Base-by-base conservation (phyloP, 2,888 invertebrate genomes). In the Oxycera nigricornis region DNA sequence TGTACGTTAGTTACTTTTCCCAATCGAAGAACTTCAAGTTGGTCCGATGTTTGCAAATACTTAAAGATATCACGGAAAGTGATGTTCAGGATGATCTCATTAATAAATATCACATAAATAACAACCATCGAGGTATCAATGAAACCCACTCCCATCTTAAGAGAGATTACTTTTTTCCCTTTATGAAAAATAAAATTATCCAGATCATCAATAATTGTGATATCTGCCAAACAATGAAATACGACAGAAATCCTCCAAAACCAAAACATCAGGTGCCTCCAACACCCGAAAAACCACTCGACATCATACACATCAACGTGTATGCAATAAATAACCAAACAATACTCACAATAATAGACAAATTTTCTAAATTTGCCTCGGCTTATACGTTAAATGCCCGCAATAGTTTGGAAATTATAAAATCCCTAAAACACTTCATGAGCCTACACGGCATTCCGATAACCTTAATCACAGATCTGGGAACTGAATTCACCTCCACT, bases 231-330 rank as follows among this genome's bases (percentile, higher is more conserved):
- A n/a, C 17, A 7, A 26, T 39, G n/a, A 73, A 76, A 73, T 73
- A 72, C 35, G 76, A 76, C 17, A 55, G 68, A 73, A 77, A 75
- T 41, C 76, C 62, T 59, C 77, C 11, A 74, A 77, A 72, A 72
- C 6, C 31, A 20, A 68, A 67, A 73, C 67, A 35, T 24, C 52
- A 67, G 20, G n/a, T n/a, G n/a, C n/a, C n/a, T n/a, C n/a, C n/a
- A n/a, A n/a, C n/a, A n/a, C n/a, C n/a, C n/a, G n/a, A 57, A 7
- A 75, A 75, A 73, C 73, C 73, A 7, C 26, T 75, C 22, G 67
- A 75, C 17, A 73, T 75, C 1, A 1, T 62, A 1, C 62, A 62
- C 31, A 62, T 9, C 7, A 35, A 62, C 17, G 11, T 65, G 9
- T 75, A 75, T 22, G 46, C 22, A n/a, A 59, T 74, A 0, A 70